Evolutionary conservation across 2,797 vertebrate genomes (phyloP).

Genomic region (Acanthornis magna): DNA sequence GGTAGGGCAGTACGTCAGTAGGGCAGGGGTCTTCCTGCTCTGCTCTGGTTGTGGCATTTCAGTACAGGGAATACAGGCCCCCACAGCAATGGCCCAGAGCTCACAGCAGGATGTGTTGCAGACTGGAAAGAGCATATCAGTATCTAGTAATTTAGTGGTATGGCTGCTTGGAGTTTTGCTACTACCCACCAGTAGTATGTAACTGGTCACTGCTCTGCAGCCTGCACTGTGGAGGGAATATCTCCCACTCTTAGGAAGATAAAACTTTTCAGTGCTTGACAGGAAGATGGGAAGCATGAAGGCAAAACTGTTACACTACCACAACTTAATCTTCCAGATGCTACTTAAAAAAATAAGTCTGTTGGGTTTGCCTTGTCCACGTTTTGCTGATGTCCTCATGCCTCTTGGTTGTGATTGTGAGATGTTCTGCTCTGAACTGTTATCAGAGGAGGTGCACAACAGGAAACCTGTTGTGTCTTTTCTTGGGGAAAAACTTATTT

Average conservation of each 20-base stretch:
- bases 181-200: not conserved
- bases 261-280: not conserved
- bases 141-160: not conserved
- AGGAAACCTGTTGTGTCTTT: not conserved
- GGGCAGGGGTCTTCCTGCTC: not conserved
- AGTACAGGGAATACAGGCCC: not conserved
- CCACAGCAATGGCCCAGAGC: not conserved
- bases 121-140: not conserved
- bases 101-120: not conserved
- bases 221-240: rapidly evolving
- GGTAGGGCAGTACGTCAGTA: too few species aligned
- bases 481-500: rapidly evolving
- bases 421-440: not conserved
- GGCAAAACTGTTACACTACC: not conserved
- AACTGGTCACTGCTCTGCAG: not conserved
- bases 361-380: not conserved
- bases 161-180: not conserved
- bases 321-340: not conserved
- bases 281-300: not conserved
- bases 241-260: not conserved
- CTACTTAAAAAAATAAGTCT: not conserved
- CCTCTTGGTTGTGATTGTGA: not conserved
- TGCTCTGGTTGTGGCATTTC: not conserved
- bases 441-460: not conserved
- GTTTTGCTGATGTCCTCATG: not conserved